Percentiles rank a stretch among this genome's conserved stretches.
Conservation (phyloP, 2,797 vertebrate species). For the Eulemur albifrons region DNA sequence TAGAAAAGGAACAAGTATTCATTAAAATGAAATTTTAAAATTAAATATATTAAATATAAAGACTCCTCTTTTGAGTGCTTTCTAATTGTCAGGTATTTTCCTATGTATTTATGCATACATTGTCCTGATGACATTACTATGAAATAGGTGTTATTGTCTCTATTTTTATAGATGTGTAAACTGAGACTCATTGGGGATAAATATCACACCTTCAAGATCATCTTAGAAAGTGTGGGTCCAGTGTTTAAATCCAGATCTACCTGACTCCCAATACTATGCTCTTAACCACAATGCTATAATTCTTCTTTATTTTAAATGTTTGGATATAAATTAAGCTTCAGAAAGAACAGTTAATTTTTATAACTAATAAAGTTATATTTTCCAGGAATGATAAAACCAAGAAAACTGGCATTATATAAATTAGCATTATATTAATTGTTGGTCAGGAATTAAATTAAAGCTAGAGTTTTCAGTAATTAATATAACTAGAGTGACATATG, state of each 20-base stretch:
- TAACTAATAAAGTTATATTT: conserved; percentile 23
- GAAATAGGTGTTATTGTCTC: neutral
- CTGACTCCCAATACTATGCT: neutral
- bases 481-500: neutral
- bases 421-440: conserved; percentile 28
- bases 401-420: neutral
- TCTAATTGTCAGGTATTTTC: neutral
- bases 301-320: neutral
- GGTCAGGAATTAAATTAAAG: neutral
- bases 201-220: neutral
- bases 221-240: neutral
- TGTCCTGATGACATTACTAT: neutral
- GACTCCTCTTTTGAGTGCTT: neutral
- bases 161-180: neutral
- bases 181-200: neutral
- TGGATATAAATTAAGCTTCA: conserved; percentile 9
- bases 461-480: neutral
- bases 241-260: neutral
- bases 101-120: neutral
- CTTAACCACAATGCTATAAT: neutral
- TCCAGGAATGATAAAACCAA: neutral
- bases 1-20: neutral
- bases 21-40: neutral
- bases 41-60: neutral
- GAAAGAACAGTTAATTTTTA: neutral